Base-by-base conservation (phyloP, 2,888 invertebrate species). In the Germaria angustata region DNA sequence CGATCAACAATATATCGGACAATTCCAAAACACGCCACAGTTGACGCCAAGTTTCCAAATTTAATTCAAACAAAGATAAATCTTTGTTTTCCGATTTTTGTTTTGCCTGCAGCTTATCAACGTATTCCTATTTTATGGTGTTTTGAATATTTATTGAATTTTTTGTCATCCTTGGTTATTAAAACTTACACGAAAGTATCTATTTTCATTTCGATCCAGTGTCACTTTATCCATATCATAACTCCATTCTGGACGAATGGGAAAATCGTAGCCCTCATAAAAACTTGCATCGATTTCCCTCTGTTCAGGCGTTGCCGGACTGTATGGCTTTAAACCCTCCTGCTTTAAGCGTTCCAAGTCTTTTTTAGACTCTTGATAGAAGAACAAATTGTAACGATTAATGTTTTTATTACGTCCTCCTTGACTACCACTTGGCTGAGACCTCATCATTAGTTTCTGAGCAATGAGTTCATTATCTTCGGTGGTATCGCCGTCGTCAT, bases 1-100 rank as follows among this genome's bases (percentile, higher is more conserved):
- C 96, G 8, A 97, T 93, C 11, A 99, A 92, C 13, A 98, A 89
- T 32, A 99, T 92, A 88, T 99, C 98, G 0, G 98, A 97, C 94
- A 98, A 96, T 91, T 99, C 99, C 6, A 98, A 88, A 0, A 99
- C 98, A 46, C 99, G 92, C 99, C 99, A 99, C 82, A 99, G 90
- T 87, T 99, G 99, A 13, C 98, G 92, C 98, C 98, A 99, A 0
- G 98, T 98, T 92, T 99, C 98, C 85, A 99, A 91, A 92, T 99
- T 99, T 80, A 98, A 90, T 90, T 99, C 98, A 90, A 97, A 98
- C 87, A 96, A 96, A 61, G 97, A 97, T 84, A 98, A 91, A 4
- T 94, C 93, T 78, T 93, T 92, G 6, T 87, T 86, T 34, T 87
- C 87, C 88, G 93, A 92, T 20, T 92, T 91, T 80, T 93, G 94